These are phyloP conservation scores for Coronaproctus castanopsis DNA, from an alignment of 2,888 invertebrate genomes.

Conservation along the genomic window DNA sequence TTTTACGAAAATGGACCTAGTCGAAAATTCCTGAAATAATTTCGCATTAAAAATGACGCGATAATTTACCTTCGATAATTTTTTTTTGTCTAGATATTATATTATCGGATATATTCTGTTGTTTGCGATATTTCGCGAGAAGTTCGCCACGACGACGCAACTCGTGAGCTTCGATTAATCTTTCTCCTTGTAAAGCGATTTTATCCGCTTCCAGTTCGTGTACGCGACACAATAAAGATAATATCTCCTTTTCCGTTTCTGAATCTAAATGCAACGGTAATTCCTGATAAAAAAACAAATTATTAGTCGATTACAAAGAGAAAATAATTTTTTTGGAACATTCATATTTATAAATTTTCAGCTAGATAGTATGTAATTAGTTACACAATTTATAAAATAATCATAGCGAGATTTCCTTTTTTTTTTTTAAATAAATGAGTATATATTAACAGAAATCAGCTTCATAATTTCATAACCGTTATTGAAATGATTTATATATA, in stretches of 20 bases:
- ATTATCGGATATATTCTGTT: constrained; percentile 70
- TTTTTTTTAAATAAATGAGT: too few species aligned
- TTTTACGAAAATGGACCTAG: background rate
- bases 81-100: constrained; percentile 73
- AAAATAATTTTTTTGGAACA: too few species aligned
- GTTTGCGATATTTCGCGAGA: constrained; percentile 59
- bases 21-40: background rate
- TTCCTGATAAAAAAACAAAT: constrained; percentile 35
- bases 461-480: too few species aligned
- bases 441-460: too few species aligned
- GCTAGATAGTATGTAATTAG: too few species aligned
- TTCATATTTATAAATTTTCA: too few species aligned
- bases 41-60: too few species aligned
- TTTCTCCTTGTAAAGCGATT: constrained; percentile 70
- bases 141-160: constrained; percentile 63
- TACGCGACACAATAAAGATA: constrained; percentile 70
- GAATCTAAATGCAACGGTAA: constrained; percentile 64
- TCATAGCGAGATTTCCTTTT: too few species aligned
- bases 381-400: too few species aligned
- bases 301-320: background rate
- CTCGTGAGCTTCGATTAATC: constrained; percentile 68
- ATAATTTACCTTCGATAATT: constrained; percentile 52
- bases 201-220: constrained; percentile 89
- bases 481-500: too few species aligned
- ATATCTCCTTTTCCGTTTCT: constrained; percentile 73